These are phyloP conservation scores for Anniella stebbinsi DNA, from an alignment of 2,797 vertebrate genomes.

Conservation along the genomic window DNA sequence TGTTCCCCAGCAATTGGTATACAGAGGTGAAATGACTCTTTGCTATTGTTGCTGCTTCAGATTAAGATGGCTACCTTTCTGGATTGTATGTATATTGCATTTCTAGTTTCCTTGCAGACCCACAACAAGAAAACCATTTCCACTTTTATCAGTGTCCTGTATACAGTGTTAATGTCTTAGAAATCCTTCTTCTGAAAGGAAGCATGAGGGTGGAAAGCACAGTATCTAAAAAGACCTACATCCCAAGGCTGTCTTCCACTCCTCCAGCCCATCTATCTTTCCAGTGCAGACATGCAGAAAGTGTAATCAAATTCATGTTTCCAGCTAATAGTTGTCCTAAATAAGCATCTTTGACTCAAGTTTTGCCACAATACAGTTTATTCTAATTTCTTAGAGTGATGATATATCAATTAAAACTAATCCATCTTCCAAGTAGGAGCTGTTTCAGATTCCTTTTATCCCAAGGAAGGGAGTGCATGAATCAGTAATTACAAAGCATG, in stretches of 20 bases:
- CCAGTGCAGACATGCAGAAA: conserved; percentile 19
- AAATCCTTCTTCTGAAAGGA: background rate
- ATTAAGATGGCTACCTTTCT: background rate
- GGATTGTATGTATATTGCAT: background rate
- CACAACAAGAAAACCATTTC: conserved; percentile 10
- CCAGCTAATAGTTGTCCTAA: conserved; percentile 32
- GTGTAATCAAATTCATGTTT: conserved; percentile 12
- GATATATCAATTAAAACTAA: conserved; percentile 65
- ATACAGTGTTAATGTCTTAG: conserved; percentile 3
- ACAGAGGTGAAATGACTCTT: background rate
- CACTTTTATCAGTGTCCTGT: background rate
- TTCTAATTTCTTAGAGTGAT: conserved; percentile 56
- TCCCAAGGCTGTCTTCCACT: background rate
- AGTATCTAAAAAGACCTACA: background rate
- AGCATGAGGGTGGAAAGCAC: fast-evolving
- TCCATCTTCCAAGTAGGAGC: conserved; percentile 36
- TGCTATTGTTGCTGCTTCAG: background rate
- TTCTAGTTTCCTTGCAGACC: conserved; percentile 27
- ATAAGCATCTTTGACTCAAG: conserved; percentile 43
- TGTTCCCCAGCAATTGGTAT: no score
- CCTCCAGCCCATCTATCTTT: background rate
- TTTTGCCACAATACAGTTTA: conserved; percentile 30
- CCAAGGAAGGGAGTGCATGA: conserved; percentile 42
- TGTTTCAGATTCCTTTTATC: conserved; percentile 58
- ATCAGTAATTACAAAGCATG: conserved; percentile 72